These are phyloP conservation scores for Sphaeridia pumilis DNA, from an alignment of 2,888 invertebrate species.

Conservation along the genomic window DNA sequence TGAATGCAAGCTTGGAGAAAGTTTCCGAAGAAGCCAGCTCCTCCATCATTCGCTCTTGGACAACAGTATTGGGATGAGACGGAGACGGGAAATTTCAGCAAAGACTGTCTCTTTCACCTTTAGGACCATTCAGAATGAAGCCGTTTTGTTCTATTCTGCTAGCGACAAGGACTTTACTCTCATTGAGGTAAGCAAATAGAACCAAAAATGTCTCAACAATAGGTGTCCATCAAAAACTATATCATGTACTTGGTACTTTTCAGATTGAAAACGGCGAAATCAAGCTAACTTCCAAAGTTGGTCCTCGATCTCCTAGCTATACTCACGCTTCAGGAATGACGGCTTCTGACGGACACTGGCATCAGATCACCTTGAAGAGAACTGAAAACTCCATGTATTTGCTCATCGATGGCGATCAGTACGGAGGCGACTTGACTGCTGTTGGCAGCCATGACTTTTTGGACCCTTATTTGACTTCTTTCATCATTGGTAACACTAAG, in stretches of 20 bases:
- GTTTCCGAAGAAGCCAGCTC: conserved; percentile 73
- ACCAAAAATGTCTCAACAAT: not conserved
- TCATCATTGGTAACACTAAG: conserved; percentile 68
- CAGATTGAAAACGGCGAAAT: conserved; percentile 60
- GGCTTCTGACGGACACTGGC: conserved; percentile 75
- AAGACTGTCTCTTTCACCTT: conserved; percentile 70
- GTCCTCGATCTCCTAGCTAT: conserved; percentile 56
- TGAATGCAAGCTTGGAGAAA: conserved; percentile 62
- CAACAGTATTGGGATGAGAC: conserved; percentile 44
- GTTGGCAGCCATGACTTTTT: conserved; percentile 82
- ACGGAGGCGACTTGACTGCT: conserved; percentile 75
- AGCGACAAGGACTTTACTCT: conserved; percentile 78
- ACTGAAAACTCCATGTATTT: conserved; percentile 50
- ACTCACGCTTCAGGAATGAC: conserved; percentile 54
- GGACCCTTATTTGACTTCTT: conserved; percentile 71
- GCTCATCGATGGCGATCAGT: conserved; percentile 55
- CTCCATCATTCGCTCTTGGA: conserved; percentile 51
- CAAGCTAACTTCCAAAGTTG: conserved; percentile 66
- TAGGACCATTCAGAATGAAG: conserved; percentile 63
- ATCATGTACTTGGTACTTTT: conserved; percentile 17
- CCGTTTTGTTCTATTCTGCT: conserved; percentile 71
- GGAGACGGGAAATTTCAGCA: conserved; percentile 44
- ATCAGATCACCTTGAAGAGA: conserved; percentile 67
- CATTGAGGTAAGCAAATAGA: conserved; percentile 46
- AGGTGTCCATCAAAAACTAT: not conserved